These are phyloP conservation scores for Gobiocypris rarus DNA, from an alignment of 2,113 vertebrate genomes.

Conservation along the genomic window DNA sequence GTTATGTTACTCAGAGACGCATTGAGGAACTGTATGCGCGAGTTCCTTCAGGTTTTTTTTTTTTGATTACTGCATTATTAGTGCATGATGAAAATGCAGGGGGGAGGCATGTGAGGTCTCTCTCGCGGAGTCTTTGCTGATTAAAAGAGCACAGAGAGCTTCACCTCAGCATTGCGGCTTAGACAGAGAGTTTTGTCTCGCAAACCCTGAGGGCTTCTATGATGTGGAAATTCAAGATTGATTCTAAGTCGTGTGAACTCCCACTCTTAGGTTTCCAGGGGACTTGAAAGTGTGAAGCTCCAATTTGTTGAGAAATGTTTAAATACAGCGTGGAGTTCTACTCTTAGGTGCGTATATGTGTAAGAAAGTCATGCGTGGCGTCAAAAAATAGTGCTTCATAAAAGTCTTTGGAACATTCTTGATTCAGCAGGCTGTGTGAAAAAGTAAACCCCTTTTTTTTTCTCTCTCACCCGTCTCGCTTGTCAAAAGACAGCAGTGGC, in stretches of 20 bases:
- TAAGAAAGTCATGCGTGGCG: background rate
- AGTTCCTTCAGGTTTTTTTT: background rate
- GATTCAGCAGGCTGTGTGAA: background rate
- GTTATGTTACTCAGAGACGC: slow-evolving; percentile 1
- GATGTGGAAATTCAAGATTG: slow-evolving; percentile 63
- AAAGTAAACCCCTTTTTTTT: background rate
- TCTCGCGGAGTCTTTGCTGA: slow-evolving; percentile 50
- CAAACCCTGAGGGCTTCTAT: slow-evolving; percentile 53
- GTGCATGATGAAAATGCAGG: slow-evolving; percentile 52
- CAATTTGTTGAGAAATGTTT: slow-evolving; percentile 63
- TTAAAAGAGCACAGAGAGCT: slow-evolving; percentile 54
- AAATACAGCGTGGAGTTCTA: slow-evolving; percentile 40
- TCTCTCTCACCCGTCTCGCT: background rate
- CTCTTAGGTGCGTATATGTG: slow-evolving; percentile 28
- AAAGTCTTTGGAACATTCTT: background rate
- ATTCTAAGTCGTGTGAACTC: slow-evolving; percentile 60
- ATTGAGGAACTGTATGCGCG: background rate
- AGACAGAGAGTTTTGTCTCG: slow-evolving; percentile 41
- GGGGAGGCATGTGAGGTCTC: slow-evolving; percentile 18
- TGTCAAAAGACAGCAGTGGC: slow-evolving; percentile 32
- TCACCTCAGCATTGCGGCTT: slow-evolving; percentile 27
- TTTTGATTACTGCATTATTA: slow-evolving; percentile 44
- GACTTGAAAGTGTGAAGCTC: slow-evolving; percentile 60
- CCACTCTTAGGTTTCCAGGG: slow-evolving; percentile 48
- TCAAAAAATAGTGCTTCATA: slow-evolving; percentile 16